Percentiles rank a stretch among this genome's conserved stretches.
Evolutionary conservation across 2,113 vertebrate species (phyloP).

Genomic region (Mionectes macconnelli): DNA sequence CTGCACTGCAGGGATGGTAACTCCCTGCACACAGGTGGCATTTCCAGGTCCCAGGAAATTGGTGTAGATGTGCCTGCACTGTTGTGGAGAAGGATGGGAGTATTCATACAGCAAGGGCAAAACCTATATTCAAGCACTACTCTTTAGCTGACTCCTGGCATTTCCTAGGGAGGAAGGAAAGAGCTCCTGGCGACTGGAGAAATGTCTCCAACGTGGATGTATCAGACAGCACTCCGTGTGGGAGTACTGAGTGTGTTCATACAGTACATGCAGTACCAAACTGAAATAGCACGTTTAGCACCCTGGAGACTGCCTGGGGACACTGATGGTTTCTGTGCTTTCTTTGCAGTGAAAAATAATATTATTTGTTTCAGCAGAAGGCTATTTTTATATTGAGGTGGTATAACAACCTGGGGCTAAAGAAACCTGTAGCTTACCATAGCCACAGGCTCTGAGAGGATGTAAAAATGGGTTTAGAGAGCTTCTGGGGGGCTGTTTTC

Average conservation of each 20-base stretch:
- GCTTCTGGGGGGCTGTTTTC: neutral
- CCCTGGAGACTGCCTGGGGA: neutral
- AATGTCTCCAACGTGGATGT: neutral
- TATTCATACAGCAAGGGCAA: neutral
- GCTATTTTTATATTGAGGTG: neutral
- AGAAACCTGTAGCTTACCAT: neutral
- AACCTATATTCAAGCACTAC: neutral
- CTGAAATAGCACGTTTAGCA: slow-evolving; percentile 20
- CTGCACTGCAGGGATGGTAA: neutral
- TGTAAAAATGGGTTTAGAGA: neutral
- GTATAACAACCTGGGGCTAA: neutral
- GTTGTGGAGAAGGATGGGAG: neutral
- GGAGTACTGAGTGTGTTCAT: neutral
- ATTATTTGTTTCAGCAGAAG: neutral
- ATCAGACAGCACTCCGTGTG: slow-evolving; percentile 18
- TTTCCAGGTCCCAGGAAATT: neutral
- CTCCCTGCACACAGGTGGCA: neutral
- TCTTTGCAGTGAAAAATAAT: neutral
- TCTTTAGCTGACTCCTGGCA: neutral
- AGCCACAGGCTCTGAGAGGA: neutral
- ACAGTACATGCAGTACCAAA: slow-evolving; percentile 28
- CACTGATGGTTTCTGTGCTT: neutral
- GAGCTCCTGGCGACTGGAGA: neutral
- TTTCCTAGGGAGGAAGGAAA: neutral
- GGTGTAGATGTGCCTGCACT: neutral